Evolutionary conservation across 1,140 invertebrate species (phyloP), one percentile per base, ranked within the genome.

Genomic region (Brachionus koreanus): DNA sequence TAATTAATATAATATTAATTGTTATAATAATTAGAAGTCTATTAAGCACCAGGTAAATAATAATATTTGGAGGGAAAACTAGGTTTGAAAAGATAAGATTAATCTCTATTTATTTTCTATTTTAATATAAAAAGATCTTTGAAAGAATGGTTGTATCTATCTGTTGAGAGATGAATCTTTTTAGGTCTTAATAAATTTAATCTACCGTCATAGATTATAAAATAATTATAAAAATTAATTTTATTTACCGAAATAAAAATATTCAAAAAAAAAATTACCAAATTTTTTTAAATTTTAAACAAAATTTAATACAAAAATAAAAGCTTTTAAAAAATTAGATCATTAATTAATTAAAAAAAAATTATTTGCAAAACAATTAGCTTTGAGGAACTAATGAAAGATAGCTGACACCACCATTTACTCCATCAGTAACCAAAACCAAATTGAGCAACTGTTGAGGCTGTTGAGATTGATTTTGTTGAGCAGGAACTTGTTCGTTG

Each of bases 331-430:
- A 57, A 57, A 57, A 57, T 57, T 57, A 9, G 9, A 19, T 57
- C 16, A 19, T 57, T 7, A 65, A 37, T 25, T 65, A 13, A 5
- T 35, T 65, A 35, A 35, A 65, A 65, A 29, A 29, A 65, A 65
- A 57, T 5, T 16, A 57, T 10, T 33, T 13, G 13, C 42, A 43
- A 57, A 57, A 57, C 49, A 57, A 57, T 39, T 52, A 79, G 39
- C n/a, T 79, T 37, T 79, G 49, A 16, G 76, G 76, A 9, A 79
- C 49, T 6, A 79, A 13, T 33, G 76, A 79, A 19, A 79, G 37
- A 43, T 79, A 79, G 9, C 76, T 79, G 9, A 79, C 49, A 23
- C 46, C 76, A 61, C 76, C 76, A 79, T 79, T 79, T 25, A 57
- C 61, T 25, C 76, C 61, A 43, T 79, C 76, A 42, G 76, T 79